Conservation (phyloP, 2,888 invertebrate genomes). For the Siphlonurus alternatus region DNA sequence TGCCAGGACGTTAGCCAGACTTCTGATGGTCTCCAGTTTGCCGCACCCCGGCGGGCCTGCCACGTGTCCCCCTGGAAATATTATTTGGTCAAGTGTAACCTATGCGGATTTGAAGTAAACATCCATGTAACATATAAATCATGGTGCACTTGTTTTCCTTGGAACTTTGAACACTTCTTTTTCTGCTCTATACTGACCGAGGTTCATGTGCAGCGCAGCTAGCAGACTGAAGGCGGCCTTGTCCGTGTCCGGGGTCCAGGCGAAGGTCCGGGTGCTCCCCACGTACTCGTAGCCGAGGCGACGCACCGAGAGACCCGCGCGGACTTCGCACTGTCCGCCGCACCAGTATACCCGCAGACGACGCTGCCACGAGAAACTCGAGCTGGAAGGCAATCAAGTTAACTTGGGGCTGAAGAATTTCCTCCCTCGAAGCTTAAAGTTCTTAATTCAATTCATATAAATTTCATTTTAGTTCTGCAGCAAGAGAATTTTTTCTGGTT, state of each 20-base stretch:
- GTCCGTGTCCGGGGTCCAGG: slow-evolving; percentile 81
- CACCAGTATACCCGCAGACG: slow-evolving; percentile 84
- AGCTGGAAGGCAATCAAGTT: slow-evolving; percentile 27
- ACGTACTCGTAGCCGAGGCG: slow-evolving; percentile 66
- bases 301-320: slow-evolving; percentile 20
- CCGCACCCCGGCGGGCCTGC: slow-evolving; percentile 81
- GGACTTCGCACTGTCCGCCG: slow-evolving; percentile 50
- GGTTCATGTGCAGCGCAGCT: slow-evolving; percentile 74
- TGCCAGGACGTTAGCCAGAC: slow-evolving; percentile 71
- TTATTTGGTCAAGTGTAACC: not conserved
- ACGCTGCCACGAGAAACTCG: slow-evolving; percentile 78
- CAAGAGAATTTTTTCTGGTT: no score
- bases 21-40: slow-evolving; percentile 83
- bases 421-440: no score
- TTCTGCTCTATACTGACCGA: slow-evolving; percentile 40
- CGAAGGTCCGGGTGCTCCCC: slow-evolving; percentile 69
- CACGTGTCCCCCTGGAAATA: slow-evolving; percentile 54
- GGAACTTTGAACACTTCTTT: no score
- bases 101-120: no score
- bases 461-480: no score
- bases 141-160: no score
- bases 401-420: not conserved
- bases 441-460: no score
- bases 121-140: no score
- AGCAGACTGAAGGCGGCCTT: slow-evolving; percentile 75